Evolutionary conservation across 2,797 vertebrate species (phyloP).

Genomic region (Syngnathus acus): DNA sequence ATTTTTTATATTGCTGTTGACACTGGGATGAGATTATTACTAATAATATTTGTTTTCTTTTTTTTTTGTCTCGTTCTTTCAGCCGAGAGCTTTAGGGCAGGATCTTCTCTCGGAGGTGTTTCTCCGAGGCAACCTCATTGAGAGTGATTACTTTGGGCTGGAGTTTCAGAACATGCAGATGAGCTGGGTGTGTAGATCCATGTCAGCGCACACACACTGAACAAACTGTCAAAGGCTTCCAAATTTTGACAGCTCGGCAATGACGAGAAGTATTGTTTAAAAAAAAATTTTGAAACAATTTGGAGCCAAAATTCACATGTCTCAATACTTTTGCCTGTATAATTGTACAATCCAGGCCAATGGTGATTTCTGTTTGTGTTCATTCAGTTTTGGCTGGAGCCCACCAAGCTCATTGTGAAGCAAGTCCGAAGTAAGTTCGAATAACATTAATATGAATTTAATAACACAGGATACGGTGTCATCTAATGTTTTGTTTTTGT

Average conservation of each 20-base stretch:
- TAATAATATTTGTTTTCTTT: neutral
- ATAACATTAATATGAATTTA: neutral
- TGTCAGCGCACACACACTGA: neutral
- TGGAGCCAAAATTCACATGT: neutral
- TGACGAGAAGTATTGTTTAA: neutral
- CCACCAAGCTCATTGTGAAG: constrained; percentile 82
- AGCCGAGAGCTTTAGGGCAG: constrained; percentile 82
- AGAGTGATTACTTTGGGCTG: constrained; percentile 94
- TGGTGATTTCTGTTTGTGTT: constrained; percentile 17
- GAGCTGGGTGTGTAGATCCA: constrained; percentile 79
- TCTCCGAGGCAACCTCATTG: constrained; percentile 84
- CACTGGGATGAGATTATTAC: neutral
- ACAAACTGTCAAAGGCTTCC: neutral
- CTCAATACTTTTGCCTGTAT: neutral
- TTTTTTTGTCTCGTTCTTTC: constrained; percentile 20
- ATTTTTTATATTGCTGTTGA: neutral
- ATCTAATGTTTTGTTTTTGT: constrained; percentile 14
- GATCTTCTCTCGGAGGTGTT: constrained; percentile 77
- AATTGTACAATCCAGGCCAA: neutral
- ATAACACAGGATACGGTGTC: neutral
- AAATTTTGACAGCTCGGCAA: constrained; percentile 13
- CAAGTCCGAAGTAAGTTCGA: constrained; percentile 88
- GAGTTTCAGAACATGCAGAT: constrained; percentile 89
- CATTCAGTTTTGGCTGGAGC: constrained; percentile 91
- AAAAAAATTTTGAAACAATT: neutral